Percentiles rank a stretch among this genome's conserved stretches.
phyloP scores from a whole-genome alignment of 2,797 vertebrate species.

The Nannoperca australis region DNA sequence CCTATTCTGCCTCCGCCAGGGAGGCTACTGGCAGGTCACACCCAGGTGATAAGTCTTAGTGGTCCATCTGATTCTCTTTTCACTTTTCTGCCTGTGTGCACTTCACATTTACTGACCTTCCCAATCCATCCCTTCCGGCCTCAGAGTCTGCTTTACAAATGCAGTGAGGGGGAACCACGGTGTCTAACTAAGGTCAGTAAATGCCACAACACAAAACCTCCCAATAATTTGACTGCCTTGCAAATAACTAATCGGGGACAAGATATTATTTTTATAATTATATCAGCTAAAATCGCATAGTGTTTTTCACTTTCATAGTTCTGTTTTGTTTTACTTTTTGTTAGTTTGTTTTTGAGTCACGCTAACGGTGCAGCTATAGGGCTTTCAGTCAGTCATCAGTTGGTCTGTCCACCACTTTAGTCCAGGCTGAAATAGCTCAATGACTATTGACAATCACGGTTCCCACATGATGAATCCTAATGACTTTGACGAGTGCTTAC shows the following conservation, averaged over 20 bases:
- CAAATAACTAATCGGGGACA: slow-evolving; percentile 14
- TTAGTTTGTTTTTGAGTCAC: not conserved
- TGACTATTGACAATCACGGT: not conserved
- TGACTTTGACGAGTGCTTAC: not conserved
- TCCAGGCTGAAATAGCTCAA: not conserved
- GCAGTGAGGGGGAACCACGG: slow-evolving; percentile 18
- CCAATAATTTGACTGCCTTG: slow-evolving; percentile 22
- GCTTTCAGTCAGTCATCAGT: not conserved
- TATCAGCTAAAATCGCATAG: not conserved
- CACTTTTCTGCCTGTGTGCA: slow-evolving; percentile 76
- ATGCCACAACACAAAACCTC: slow-evolving; percentile 26
- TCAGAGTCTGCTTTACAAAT: slow-evolving; percentile 49
- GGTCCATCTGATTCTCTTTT: slow-evolving; percentile 61
- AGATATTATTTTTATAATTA: slow-evolving; percentile 4
- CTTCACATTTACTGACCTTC: slow-evolving; percentile 78
- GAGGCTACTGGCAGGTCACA: slow-evolving; percentile 57
- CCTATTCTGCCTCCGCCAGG: slow-evolving; percentile 48
- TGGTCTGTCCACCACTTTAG: accelerated
- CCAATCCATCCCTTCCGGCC: slow-evolving; percentile 56
- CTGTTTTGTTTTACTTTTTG: not conserved
- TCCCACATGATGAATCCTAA: not conserved
- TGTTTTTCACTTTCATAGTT: not conserved
- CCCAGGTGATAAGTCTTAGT: slow-evolving; percentile 65
- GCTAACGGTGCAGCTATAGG: not conserved
- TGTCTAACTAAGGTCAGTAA: slow-evolving; percentile 44